These are phyloP conservation scores for Hormaphis cornu DNA, from an alignment of 1,140 invertebrate species.

Conservation along the genomic window DNA sequence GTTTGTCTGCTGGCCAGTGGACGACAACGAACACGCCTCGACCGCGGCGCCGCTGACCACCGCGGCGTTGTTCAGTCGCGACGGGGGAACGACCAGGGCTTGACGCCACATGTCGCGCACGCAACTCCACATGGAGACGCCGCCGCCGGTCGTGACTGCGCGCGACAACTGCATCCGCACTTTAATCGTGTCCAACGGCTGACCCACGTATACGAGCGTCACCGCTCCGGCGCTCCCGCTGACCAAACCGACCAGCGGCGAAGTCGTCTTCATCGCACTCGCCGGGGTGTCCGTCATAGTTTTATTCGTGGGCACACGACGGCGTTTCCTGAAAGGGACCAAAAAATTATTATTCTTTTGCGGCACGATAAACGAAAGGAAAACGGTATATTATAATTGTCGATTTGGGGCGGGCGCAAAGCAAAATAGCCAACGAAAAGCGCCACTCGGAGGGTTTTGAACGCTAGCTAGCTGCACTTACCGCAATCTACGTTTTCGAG, in stretches of 20 bases:
- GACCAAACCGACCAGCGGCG: conserved; percentile 17
- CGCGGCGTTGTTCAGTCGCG: neutral
- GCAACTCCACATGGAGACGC: conserved; percentile 3
- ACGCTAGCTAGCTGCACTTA: too few species aligned
- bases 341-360: too few species aligned
- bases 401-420: too few species aligned
- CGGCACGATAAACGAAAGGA: too few species aligned
- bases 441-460: too few species aligned
- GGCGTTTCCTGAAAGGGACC: too few species aligned
- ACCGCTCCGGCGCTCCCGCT: conserved; percentile 62
- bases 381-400: too few species aligned
- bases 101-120: conserved; percentile 16
- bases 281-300: too few species aligned
- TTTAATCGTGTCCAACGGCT: conserved; percentile 94
- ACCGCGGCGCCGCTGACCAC: conserved; percentile 74
- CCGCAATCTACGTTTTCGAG: too few species aligned
- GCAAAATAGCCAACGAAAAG: too few species aligned
- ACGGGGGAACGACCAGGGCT: neutral
- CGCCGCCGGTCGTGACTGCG: neutral
- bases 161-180: conserved; percentile 88
- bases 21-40: conserved; percentile 44
- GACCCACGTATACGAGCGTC: conserved; percentile 91
- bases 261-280: neutral
- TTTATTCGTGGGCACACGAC: too few species aligned
- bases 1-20: neutral